Conservation (phyloP, 2,113 vertebrate genomes). For the Psammodynastes pulverulentus region DNA sequence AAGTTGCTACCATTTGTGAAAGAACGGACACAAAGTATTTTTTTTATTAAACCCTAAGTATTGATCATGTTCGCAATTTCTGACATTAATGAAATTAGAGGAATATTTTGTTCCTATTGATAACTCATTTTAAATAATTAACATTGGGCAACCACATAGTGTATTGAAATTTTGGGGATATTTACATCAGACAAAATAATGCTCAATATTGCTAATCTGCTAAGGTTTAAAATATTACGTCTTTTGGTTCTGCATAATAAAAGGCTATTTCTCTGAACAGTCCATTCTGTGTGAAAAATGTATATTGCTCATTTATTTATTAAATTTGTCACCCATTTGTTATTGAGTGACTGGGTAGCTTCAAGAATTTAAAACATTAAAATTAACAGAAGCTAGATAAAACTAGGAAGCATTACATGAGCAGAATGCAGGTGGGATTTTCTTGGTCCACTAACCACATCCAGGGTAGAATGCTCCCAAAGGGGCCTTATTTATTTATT, state of each 20-base stretch:
- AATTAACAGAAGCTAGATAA: neutral
- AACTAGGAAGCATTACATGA: neutral
- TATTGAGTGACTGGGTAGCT: neutral
- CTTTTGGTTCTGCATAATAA: neutral
- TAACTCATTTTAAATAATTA: neutral
- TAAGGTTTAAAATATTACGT: neutral
- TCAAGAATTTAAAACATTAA: neutral
- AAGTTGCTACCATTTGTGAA: conserved; percentile 4
- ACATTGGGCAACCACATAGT: neutral
- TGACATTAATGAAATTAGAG: neutral
- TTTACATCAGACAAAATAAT: neutral
- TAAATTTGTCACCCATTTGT: neutral
- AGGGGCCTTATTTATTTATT: too few relatives aligned
- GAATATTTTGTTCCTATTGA: neutral
- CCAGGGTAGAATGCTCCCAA: too few relatives aligned
- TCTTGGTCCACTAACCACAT: too few relatives aligned
- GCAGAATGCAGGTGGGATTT: neutral
- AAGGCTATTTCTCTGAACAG: neutral
- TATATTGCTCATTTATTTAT: neutral
- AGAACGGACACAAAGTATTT: neutral
- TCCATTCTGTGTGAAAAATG: neutral
- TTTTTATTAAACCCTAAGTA: neutral
- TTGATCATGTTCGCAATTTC: neutral
- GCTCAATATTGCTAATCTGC: neutral
- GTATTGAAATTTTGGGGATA: neutral